A percentile compares a stretch with the other conserved stretches of the same genome.
These are phyloP conservation scores for Venturia canescens DNA, from an alignment of 1,140 invertebrate genomes.

Conservation along the genomic window DNA sequence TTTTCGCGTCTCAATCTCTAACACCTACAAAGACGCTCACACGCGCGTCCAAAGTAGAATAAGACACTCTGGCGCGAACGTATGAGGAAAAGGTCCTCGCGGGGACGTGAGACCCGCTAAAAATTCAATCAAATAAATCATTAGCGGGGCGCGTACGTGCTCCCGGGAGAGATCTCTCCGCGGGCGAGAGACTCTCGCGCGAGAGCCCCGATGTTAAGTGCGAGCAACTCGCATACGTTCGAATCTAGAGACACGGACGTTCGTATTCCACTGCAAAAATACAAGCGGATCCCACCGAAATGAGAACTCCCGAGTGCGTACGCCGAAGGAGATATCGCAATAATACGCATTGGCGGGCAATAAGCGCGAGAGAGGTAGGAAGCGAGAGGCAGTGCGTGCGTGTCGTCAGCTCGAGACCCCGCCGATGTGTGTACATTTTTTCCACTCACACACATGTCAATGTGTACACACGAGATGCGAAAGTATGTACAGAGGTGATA, in stretches of 20 bases:
- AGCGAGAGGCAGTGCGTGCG: background rate
- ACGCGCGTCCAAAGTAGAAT: too few relatives aligned
- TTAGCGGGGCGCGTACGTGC: constrained; percentile 30
- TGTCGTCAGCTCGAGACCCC: background rate
- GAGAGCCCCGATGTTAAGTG: background rate
- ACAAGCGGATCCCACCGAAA: background rate
- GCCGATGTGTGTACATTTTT: background rate
- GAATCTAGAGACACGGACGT: background rate
- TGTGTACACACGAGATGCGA: too few relatives aligned
- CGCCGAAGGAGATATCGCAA: background rate
- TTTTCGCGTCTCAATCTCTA: background rate
- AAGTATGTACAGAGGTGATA: too few relatives aligned
- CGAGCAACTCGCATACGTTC: too few relatives aligned
- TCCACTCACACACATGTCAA: background rate
- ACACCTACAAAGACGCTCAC: too few relatives aligned
- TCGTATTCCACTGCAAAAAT: background rate
- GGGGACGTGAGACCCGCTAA: background rate
- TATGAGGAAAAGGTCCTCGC: background rate
- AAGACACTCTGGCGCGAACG: too few relatives aligned
- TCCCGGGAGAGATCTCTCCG: background rate
- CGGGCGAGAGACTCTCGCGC: background rate
- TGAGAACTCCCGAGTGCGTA: background rate
- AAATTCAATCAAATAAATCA: constrained; percentile 38
- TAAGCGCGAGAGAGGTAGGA: background rate
- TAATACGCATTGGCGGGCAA: background rate